Conservation (phyloP, 2,113 vertebrate genomes). For the Mesocricetus auratus region DNA sequence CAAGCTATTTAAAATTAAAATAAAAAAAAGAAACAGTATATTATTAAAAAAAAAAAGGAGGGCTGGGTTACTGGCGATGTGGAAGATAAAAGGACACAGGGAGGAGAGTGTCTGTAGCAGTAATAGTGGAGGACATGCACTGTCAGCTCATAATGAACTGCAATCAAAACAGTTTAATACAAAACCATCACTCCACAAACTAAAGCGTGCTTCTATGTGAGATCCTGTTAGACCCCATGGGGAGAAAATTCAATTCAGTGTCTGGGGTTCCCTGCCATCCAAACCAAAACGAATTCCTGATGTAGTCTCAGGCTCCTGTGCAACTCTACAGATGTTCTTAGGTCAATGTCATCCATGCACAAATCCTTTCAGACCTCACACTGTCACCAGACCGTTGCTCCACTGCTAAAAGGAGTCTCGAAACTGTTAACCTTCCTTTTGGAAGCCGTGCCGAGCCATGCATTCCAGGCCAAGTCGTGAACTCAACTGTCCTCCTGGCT, state of each 20-base stretch:
- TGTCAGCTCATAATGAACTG: not conserved
- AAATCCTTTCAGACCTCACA: not conserved
- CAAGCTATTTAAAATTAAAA: too few relatives aligned
- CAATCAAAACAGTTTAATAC: not conserved
- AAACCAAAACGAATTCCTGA: not conserved
- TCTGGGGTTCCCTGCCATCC: not conserved
- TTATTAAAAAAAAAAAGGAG: not conserved
- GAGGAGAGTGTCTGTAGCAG: not conserved
- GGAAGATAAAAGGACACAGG: not conserved
- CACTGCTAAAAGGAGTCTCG: too few relatives aligned
- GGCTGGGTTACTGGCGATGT: not conserved
- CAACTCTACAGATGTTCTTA: not conserved
- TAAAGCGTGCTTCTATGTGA: not conserved
- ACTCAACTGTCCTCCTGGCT: not conserved
- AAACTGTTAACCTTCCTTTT: not conserved
- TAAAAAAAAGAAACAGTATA: too few relatives aligned
- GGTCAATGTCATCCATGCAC: not conserved
- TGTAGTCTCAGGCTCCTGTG: not conserved
- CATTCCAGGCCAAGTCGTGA: too few relatives aligned
- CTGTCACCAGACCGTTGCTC: not conserved
- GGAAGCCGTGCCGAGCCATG: too few relatives aligned
- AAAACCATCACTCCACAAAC: not conserved
- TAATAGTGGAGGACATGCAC: not conserved
- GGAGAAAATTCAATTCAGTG: not conserved
- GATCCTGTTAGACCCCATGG: not conserved